phyloP scores from a whole-genome alignment of 35 echinoderm and acorn worm species.

The Apostichopus californicus region DNA sequence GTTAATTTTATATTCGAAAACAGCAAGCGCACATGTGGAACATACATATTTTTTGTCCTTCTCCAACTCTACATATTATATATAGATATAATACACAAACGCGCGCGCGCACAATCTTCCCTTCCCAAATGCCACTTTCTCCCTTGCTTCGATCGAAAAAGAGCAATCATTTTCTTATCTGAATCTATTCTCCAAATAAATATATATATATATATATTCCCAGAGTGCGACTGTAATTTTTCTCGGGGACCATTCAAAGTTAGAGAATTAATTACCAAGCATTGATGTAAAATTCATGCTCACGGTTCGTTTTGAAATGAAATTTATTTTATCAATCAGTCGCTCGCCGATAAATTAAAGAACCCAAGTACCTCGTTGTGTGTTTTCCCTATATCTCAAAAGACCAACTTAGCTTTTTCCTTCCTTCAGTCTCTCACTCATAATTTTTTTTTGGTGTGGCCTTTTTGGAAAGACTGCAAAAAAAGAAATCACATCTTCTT shows the following conservation, averaged over 20 bases:
- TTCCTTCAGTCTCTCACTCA: background rate
- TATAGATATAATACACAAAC: too few relatives aligned
- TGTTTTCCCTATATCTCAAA: slow-evolving; percentile 37
- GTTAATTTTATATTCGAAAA: background rate
- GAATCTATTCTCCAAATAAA: slow-evolving; percentile 11
- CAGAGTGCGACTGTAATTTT: background rate
- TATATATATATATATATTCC: background rate
- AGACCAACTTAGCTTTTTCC: background rate
- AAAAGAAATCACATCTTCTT: background rate
- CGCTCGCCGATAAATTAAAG: slow-evolving; percentile 21
- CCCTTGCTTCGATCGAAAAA: background rate
- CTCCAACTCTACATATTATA: background rate
- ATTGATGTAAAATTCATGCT: slow-evolving; percentile 54
- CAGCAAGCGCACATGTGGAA: background rate
- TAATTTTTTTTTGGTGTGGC: background rate
- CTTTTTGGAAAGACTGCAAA: background rate
- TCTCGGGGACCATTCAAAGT: background rate
- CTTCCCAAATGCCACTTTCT: background rate
- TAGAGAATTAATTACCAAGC: slow-evolving; percentile 38
- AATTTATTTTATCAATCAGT: slow-evolving; percentile 36
- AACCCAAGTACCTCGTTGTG: slow-evolving; percentile 29
- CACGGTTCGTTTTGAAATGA: slow-evolving; percentile 30
- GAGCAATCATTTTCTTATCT: background rate
- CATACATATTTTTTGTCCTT: background rate
- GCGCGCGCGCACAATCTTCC: background rate